Base-by-base conservation (phyloP, 37 sponge, comb jelly and placozoan genomes). In the Cliona cf. orientalis region DNA sequence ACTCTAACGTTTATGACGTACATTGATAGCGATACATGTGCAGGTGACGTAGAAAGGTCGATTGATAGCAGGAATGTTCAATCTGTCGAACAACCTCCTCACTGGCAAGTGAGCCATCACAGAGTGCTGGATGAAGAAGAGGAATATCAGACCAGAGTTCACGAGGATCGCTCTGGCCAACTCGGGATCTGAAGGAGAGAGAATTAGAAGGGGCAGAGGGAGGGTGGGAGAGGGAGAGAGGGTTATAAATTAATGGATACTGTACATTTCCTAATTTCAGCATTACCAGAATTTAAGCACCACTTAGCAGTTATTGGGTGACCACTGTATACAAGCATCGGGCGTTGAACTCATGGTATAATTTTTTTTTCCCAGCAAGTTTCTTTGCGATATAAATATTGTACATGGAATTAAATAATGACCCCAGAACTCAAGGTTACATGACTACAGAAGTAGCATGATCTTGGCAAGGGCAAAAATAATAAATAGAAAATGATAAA, bases 81-180 rank as follows among this genome's bases (percentile, higher is more conserved):
- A 31, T 28, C 46, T 36, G 28, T 65, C 56, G 7, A 76, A 70
- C 40, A 76, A 56, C 35, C 38, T 57, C 56, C 63, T 81, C 41
- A 83, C 0, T 6, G 41, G 3, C 2, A 28, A 33, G 32, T 25
- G 31, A 4, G 79, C 78, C 89, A 89, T 89, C 32, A 64, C 17
- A 2, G 74, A 59, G 66, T 89, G 89, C 58, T 83, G 84, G 22
- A 79, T 37, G 19, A 65, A 79, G 35, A 89, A 88, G 23, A 89
- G 36, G 0, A 60, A 45, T 25, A 89, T 58, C 22, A 89, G 73
- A 1, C 41, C 38, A 33, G 44, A 79, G 71, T 89, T 46, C 43
- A 36, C 31, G 5, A 66, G 28, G 45, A 79, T 75, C 5, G 76
- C 21, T 2, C 25, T n/a, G 5, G 42, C 60, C 25, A 60, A 5